phyloP scores from a whole-genome alignment of 1,140 invertebrate species.

The Cherax destructor region DNA sequence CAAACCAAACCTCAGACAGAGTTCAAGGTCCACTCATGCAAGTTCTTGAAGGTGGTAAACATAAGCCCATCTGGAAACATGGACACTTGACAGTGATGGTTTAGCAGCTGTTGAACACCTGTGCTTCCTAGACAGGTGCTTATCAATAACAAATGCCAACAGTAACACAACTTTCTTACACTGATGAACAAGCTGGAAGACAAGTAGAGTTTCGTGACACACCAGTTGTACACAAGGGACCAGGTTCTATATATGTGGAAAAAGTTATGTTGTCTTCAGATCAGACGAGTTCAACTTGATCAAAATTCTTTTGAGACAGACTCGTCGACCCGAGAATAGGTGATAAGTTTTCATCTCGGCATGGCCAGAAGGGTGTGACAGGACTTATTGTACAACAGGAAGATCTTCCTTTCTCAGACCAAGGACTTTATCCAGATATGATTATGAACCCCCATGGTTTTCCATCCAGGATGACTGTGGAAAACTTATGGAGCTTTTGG shows the following conservation, averaged over 20 bases:
- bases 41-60: slow-evolving; percentile 82
- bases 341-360: slow-evolving; percentile 99
- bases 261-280: slow-evolving; percentile 97
- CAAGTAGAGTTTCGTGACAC: slow-evolving; percentile 80
- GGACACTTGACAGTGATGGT: slow-evolving; percentile 91
- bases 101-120: slow-evolving; percentile 86
- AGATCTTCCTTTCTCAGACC: slow-evolving; percentile 98
- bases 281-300: slow-evolving; percentile 92
- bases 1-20: slow-evolving; percentile 94
- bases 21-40: slow-evolving; percentile 90
- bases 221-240: slow-evolving; percentile 83
- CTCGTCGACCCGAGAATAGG: slow-evolving; percentile 95
- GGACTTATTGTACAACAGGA: slow-evolving; percentile 97
- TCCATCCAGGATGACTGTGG: slow-evolving; percentile 99
- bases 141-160: slow-evolving; percentile 93
- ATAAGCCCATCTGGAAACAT: slow-evolving; percentile 90
- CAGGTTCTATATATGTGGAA: slow-evolving; percentile 93
- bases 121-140: slow-evolving; percentile 80
- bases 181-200: slow-evolving; percentile 76
- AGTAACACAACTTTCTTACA: slow-evolving; percentile 81
- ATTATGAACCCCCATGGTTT: slow-evolving; percentile 99
- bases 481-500: slow-evolving; percentile 96
- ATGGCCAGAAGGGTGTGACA: slow-evolving; percentile 98
- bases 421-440: slow-evolving; percentile 97
- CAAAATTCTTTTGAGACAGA: slow-evolving; percentile 95